Evolutionary conservation across 2,888 invertebrate species (phyloP).

Genomic region (Amiota minor): DNA sequence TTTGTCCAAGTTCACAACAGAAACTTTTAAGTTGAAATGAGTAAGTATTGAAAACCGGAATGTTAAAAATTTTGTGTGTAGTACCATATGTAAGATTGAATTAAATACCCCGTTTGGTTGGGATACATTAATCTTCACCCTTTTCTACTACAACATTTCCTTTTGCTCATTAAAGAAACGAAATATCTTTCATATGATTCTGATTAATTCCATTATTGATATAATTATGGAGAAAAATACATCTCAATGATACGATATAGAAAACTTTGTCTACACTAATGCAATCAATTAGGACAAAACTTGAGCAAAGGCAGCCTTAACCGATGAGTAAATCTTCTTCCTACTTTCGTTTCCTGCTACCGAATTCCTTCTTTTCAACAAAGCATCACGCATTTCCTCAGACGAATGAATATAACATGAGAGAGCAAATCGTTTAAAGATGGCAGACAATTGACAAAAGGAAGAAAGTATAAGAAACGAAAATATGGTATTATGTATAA

Average conservation of each 20-base stretch:
- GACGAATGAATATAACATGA: too few relatives aligned
- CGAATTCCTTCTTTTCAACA: too few relatives aligned
- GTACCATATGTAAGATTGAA: too few relatives aligned
- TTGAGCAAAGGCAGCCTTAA: background rate
- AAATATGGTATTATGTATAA: background rate
- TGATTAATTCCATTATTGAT: slow-evolving; percentile 52
- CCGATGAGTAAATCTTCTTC: too few relatives aligned
- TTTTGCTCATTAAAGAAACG: background rate
- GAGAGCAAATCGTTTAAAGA: slow-evolving; percentile 25
- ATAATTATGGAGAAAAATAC: background rate
- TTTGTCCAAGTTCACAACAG: too few relatives aligned
- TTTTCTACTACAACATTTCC: background rate
- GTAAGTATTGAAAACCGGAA: too few relatives aligned
- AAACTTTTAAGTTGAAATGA: too few relatives aligned
- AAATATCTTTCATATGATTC: slow-evolving; percentile 34
- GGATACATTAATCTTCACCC: background rate
- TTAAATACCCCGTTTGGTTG: too few relatives aligned
- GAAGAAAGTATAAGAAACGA: background rate
- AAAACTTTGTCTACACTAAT: slow-evolving; percentile 47
- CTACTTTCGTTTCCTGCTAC: too few relatives aligned
- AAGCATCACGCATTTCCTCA: too few relatives aligned
- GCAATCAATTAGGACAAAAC: slow-evolving; percentile 56
- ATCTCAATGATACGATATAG: background rate
- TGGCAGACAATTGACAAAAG: background rate
- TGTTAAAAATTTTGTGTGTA: too few relatives aligned